Evolutionary conservation across 2,888 invertebrate genomes (phyloP).

Genomic region (Agrotis segetum): DNA sequence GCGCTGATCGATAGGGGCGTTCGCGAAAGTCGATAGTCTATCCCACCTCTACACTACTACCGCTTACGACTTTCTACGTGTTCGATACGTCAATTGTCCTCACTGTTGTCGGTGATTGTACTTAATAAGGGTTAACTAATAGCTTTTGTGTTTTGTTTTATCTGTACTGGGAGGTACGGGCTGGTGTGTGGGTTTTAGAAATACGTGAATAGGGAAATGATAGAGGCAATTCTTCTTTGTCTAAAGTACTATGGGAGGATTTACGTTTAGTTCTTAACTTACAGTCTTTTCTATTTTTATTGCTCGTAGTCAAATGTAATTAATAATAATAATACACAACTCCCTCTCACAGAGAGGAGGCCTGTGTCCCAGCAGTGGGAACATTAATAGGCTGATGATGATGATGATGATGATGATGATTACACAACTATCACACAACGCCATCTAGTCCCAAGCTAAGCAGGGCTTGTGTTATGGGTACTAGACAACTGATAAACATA

Average conservation of each 20-base stretch:
- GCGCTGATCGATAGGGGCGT: conserved; percentile 74
- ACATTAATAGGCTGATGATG: no score
- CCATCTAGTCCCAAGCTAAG: no score
- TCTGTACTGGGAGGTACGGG: conserved; percentile 13
- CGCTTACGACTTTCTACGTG: conserved; percentile 60
- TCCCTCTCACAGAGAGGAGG: no score
- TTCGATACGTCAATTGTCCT: conserved; percentile 60
- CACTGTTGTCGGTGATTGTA: conserved; percentile 58
- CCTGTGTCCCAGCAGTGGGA: no score
- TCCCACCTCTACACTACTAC: conserved; percentile 42
- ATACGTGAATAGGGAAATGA: neutral
- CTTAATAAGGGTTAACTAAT: conserved; percentile 65
- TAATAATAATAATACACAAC: no score
- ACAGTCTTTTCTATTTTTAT: neutral
- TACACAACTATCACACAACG: no score
- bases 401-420: no score
- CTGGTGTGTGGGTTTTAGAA: conserved; percentile 14
- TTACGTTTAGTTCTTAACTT: neutral
- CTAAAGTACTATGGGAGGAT: neutral
- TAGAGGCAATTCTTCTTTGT: neutral
- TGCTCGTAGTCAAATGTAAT: neutral
- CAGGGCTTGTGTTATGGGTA: no score
- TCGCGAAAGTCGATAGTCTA: conserved; percentile 63
- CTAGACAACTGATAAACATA: no score
- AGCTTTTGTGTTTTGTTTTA: conserved; percentile 61